A percentile compares a stretch with the other conserved stretches of the same genome.
phyloP scores from a whole-genome alignment of 2,797 vertebrate species.

The Graptemys geographica region DNA sequence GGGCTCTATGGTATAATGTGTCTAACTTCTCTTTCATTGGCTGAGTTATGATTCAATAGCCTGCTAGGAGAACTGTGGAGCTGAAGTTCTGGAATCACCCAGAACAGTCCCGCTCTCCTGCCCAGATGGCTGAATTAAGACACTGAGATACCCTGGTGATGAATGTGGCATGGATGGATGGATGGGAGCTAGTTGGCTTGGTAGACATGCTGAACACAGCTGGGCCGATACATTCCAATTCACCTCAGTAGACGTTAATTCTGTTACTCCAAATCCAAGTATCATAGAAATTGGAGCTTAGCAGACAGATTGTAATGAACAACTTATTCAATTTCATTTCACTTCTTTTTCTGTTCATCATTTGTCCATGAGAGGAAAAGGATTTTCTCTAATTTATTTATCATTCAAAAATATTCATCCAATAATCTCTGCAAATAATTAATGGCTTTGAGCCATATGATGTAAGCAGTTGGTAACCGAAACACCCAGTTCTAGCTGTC shows the following conservation, averaged over 20 bases:
- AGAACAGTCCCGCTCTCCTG: neutral
- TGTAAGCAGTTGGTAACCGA: neutral
- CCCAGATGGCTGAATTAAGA: neutral
- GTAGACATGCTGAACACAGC: neutral
- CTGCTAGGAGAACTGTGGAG: neutral
- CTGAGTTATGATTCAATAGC: neutral
- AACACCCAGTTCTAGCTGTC: neutral
- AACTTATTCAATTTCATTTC: neutral
- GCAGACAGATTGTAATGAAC: neutral
- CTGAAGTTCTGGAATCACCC: neutral
- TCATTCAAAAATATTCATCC: neutral
- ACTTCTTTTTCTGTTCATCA: neutral
- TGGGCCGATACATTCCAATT: neutral
- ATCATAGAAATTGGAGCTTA: neutral
- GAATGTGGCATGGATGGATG: neutral
- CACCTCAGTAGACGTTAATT: neutral
- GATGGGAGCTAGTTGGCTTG: neutral
- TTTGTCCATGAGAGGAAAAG: neutral
- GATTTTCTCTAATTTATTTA: neutral
- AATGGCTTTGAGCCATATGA: neutral
- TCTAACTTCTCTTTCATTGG: neutral
- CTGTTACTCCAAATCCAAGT: neutral
- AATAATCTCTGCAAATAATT: neutral
- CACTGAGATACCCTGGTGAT: rapidly evolving
- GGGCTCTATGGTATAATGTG: neutral